Evolutionary conservation across 2,113 vertebrate species (phyloP).

Genomic region (Furnarius figulus): DNA sequence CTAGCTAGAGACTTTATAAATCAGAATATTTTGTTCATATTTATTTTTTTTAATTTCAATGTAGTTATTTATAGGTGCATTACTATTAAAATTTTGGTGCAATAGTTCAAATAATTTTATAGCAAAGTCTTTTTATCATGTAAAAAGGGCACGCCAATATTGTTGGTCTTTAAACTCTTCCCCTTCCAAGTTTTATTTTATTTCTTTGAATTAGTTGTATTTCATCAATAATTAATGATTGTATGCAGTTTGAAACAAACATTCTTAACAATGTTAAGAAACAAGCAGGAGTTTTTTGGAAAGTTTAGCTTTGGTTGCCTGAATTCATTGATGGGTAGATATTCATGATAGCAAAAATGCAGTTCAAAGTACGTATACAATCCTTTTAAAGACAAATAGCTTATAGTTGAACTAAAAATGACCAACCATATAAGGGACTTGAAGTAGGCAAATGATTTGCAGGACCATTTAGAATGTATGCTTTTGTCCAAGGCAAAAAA

Average conservation of each 20-base stretch:
- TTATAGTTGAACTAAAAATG: not conserved
- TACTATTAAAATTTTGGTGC: not conserved
- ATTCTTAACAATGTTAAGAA: not conserved
- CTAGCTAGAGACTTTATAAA: not conserved
- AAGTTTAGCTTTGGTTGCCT: not conserved
- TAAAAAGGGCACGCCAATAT: not conserved
- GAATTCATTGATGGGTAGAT: not conserved
- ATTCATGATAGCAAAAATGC: not conserved
- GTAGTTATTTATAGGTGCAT: not conserved
- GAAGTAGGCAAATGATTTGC: not conserved
- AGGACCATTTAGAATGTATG: not conserved
- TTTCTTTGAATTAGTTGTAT: not conserved
- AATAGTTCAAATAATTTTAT: not conserved
- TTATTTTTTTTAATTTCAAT: not conserved
- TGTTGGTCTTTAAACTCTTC: not conserved
- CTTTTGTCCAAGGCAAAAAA: not conserved
- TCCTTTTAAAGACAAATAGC: not conserved
- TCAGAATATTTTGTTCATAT: not conserved
- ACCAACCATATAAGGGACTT: not conserved
- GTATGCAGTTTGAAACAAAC: not conserved
- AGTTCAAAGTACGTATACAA: not conserved
- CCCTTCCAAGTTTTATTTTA: not conserved
- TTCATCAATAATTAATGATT: not conserved
- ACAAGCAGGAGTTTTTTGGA: not conserved
- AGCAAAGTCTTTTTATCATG: not conserved